Evolutionary conservation across 2,113 vertebrate genomes (phyloP).

Genomic region (Muscicapa adusta): DNA sequence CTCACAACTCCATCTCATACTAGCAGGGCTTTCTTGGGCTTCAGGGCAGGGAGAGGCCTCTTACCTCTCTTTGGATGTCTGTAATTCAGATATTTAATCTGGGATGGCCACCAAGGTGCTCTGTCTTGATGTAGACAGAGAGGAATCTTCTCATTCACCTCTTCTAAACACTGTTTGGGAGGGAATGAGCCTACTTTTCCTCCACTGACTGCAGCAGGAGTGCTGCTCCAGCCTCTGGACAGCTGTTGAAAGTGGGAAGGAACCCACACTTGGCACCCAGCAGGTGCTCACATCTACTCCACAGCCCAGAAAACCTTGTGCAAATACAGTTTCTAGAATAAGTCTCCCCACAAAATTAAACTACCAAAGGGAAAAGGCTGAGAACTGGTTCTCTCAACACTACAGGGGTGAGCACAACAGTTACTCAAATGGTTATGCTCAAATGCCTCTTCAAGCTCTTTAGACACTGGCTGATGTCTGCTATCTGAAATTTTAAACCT

Average conservation of each 20-base stretch:
- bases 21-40: neutral
- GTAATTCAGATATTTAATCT: neutral
- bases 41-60: neutral
- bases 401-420: fast-evolving
- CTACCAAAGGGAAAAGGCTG: neutral
- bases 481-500: slow-evolving; percentile 16
- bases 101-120: neutral
- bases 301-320: neutral
- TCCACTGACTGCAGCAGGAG: neutral
- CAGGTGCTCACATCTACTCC: fast-evolving
- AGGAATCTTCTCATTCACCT: neutral
- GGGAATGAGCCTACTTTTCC: neutral
- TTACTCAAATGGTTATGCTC: neutral
- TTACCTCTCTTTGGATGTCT: neutral
- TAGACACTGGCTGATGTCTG: neutral
- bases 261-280: neutral
- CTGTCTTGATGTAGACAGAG: neutral
- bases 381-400: neutral
- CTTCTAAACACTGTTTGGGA: neutral
- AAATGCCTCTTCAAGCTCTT: neutral
- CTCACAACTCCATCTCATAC: neutral
- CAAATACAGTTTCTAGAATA: neutral
- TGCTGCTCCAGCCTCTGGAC: neutral
- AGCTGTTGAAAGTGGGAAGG: neutral
- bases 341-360: neutral